Evolutionary conservation across 2,888 invertebrate genomes (phyloP).

Genomic region (Drosophila monieri): DNA sequence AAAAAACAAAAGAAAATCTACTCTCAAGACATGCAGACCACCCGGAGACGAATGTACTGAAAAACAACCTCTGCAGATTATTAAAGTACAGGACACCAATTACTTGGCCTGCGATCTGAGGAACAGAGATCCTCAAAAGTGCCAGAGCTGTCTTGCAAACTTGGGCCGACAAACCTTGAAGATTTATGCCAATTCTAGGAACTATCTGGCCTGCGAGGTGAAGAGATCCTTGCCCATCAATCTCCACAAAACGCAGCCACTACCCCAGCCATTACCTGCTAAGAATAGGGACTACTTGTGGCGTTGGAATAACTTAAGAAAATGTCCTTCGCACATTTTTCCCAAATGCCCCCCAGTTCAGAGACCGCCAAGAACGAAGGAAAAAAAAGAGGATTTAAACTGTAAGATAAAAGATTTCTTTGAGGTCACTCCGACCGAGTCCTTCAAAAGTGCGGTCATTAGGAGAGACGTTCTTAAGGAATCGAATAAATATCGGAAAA

Average conservation of each 20-base stretch:
- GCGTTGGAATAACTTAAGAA: background rate
- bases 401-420: background rate
- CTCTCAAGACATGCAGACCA: background rate
- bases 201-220: constrained; percentile 12
- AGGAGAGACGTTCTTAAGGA: background rate
- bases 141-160: background rate
- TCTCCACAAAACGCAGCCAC: background rate
- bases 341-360: background rate
- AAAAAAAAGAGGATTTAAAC: background rate
- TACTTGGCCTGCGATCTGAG: constrained; percentile 18
- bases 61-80: background rate
- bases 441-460: background rate
- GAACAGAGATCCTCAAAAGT: constrained; percentile 1
- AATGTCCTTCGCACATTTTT: background rate
- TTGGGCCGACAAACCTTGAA: constrained; percentile 6
- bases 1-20: constrained; percentile 8
- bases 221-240: background rate
- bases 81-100: background rate
- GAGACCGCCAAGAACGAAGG: background rate
- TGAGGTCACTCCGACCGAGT: background rate
- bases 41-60: background rate
- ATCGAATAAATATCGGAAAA: constrained; percentile 89
- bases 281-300: background rate
- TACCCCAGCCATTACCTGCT: background rate
- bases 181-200: constrained; percentile 5